Conservation (phyloP, 2,113 vertebrate genomes). For the Colossoma macropomum region DNA sequence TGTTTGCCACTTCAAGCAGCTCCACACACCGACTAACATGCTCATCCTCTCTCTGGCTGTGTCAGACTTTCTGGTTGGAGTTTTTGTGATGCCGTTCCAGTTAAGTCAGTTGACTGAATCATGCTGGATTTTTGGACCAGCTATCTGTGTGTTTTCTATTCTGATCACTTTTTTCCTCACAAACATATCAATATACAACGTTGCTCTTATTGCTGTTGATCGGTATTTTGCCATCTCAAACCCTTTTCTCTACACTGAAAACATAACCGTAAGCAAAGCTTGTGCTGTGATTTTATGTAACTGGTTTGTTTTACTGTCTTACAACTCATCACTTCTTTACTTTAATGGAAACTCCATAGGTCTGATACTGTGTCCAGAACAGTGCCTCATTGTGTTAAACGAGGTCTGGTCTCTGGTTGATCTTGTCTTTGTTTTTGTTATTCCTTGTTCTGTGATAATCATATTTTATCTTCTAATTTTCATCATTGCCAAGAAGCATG, state of each 20-base stretch:
- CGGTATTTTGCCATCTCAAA: slow-evolving; percentile 49
- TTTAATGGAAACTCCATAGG: slow-evolving; percentile 38
- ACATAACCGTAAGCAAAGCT: background rate
- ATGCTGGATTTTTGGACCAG: slow-evolving; percentile 25
- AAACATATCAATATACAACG: slow-evolving; percentile 23
- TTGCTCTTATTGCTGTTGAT: slow-evolving; percentile 47
- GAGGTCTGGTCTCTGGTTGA: slow-evolving; percentile 37
- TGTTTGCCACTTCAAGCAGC: slow-evolving; percentile 63
- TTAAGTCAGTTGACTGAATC: slow-evolving; percentile 25
- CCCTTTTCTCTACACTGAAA: slow-evolving; percentile 41
- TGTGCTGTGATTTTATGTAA: background rate
- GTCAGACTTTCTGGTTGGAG: slow-evolving; percentile 27
- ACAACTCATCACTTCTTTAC: slow-evolving; percentile 23
- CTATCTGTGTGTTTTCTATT: background rate
- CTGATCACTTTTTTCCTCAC: background rate
- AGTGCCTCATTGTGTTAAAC: background rate
- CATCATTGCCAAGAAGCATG: slow-evolving; percentile 51
- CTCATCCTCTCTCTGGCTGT: slow-evolving; percentile 30
- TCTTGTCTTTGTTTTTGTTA: slow-evolving; percentile 51
- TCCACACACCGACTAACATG: slow-evolving; percentile 40
- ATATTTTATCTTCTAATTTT: slow-evolving; percentile 37
- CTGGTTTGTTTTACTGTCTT: background rate
- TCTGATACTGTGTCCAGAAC: slow-evolving; percentile 44
- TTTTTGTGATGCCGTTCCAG: slow-evolving; percentile 78
- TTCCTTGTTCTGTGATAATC: slow-evolving; percentile 47